Conservation (phyloP, 2,113 vertebrate species). For the Plecturocebus donacophilus region DNA sequence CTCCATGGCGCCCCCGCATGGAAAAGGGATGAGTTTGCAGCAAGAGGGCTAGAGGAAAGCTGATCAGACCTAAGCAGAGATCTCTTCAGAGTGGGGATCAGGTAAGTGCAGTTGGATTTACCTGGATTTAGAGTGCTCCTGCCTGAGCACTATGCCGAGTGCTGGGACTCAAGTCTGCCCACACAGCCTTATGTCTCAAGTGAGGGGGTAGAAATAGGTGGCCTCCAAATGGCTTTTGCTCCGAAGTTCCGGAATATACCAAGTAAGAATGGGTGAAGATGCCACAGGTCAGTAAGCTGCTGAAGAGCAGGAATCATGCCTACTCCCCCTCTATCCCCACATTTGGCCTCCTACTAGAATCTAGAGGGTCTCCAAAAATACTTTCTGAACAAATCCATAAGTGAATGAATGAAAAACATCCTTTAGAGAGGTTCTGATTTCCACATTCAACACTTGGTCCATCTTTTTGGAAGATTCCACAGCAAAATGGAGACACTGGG, state of each 20-base stretch:
- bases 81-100: background rate
- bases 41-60: background rate
- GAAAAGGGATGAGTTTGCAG: background rate
- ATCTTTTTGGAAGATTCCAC: background rate
- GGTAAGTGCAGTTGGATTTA: background rate
- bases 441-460: too few relatives aligned
- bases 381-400: background rate
- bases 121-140: background rate
- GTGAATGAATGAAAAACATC: background rate
- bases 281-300: background rate
- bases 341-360: background rate
- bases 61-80: background rate
- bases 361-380: background rate
- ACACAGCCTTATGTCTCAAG: background rate
- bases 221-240: background rate
- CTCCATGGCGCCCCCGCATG: background rate
- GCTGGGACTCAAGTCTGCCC: background rate
- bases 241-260: background rate
- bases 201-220: background rate
- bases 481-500: accelerated
- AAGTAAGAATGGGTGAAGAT: background rate
- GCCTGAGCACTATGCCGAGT: background rate
- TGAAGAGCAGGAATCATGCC: background rate
- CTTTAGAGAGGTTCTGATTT: background rate
- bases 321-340: background rate